These are phyloP conservation scores for Philopotamus ludificatus DNA, from an alignment of 1,140 invertebrate genomes.

Conservation along the genomic window DNA sequence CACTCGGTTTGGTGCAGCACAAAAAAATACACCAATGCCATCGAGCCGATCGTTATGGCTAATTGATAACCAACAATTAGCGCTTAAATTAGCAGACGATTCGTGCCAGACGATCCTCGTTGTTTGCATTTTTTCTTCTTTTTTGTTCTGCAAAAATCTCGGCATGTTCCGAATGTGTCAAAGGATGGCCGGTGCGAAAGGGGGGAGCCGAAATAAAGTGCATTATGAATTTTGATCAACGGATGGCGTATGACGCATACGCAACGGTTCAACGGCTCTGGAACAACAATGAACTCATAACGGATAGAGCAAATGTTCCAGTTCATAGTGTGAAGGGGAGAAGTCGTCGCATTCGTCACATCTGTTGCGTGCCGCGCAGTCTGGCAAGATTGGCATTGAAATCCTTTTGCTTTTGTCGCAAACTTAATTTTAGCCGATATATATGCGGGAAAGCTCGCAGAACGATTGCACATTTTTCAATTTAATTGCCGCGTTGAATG, in stretches of 20 bases:
- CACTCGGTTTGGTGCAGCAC: no score
- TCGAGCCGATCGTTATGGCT: no score
- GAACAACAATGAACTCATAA: slow-evolving; percentile 19
- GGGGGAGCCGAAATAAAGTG: slow-evolving; percentile 19
- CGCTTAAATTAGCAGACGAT: no score
- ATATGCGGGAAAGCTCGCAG: neutral
- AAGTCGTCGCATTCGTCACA: neutral
- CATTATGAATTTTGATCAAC: slow-evolving; percentile 26
- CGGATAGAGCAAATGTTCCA: slow-evolving; percentile 29
- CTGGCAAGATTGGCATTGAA: neutral
- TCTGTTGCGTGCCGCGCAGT: slow-evolving; percentile 16
- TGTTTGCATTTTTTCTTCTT: no score
- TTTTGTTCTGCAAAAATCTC: no score
- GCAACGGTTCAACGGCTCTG: slow-evolving; percentile 24
- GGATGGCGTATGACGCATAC: slow-evolving; percentile 25
- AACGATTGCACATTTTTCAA: neutral
- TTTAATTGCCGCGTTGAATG: neutral
- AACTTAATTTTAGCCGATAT: no score
- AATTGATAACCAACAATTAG: no score
- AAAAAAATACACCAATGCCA: no score
- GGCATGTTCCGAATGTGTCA: no score
- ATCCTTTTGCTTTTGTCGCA: no score
- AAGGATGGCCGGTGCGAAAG: no score
- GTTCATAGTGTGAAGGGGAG: slow-evolving; percentile 8
- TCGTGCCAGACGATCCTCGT: no score